Evolutionary conservation across 2,888 invertebrate genomes (phyloP).

Genomic region (Sacculina carcini): DNA sequence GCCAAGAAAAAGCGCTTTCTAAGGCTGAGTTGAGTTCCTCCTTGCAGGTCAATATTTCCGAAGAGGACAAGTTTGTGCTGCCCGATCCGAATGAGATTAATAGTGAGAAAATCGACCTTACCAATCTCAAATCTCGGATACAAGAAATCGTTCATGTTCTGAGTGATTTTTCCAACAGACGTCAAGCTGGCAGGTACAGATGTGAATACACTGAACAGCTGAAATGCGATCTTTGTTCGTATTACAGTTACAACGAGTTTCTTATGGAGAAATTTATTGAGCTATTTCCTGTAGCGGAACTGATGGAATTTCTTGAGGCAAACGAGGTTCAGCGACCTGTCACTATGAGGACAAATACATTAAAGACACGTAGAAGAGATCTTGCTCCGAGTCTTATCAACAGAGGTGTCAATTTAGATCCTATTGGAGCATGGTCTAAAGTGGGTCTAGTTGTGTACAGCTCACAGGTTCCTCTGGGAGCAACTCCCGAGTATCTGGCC

Average conservation of each 20-base stretch:
- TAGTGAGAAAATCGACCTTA: constrained; percentile 34
- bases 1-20: constrained; percentile 37
- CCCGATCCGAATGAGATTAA: constrained; percentile 31
- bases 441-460: constrained; percentile 89
- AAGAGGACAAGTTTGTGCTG: constrained; percentile 30
- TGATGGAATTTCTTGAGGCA: constrained; percentile 82
- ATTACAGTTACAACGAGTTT: constrained; percentile 91
- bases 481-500: constrained; percentile 94
- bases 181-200: constrained; percentile 32
- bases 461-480: constrained; percentile 79
- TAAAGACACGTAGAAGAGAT: constrained; percentile 56
- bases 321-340: constrained; percentile 83
- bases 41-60: constrained; percentile 42
- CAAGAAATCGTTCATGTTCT: constrained; percentile 52
- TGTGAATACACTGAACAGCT: constrained; percentile 56
- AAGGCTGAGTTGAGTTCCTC: constrained; percentile 62
- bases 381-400: constrained; percentile 72
- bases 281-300: constrained; percentile 55
- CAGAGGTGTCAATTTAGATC: constrained; percentile 91
- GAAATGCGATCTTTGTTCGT: constrained; percentile 57
- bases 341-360: constrained; percentile 56
- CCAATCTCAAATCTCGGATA: constrained; percentile 65
- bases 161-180: constrained; percentile 38
- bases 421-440: constrained; percentile 95
- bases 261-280: constrained; percentile 77